Evolutionary conservation across 2,888 invertebrate genomes (phyloP).

Genomic region (Ectropis crepuscularia): DNA sequence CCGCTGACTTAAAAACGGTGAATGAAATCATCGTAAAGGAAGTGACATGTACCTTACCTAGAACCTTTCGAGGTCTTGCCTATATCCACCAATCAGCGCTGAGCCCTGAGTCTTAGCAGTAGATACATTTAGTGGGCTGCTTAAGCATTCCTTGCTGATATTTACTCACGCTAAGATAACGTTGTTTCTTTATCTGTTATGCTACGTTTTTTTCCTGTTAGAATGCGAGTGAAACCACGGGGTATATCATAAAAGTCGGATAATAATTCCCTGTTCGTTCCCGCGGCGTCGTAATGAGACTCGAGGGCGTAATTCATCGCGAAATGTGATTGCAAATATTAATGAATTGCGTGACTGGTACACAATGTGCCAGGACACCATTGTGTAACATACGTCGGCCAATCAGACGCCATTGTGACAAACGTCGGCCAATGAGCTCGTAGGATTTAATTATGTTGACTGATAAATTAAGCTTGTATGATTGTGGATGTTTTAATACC

Average conservation of each 20-base stretch:
- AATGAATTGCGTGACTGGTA: slow-evolving; percentile 51
- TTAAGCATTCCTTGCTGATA: too few species aligned
- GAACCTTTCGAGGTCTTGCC: too few species aligned
- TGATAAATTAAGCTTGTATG: slow-evolving; percentile 2
- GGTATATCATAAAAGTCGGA: too few species aligned
- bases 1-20: too few species aligned
- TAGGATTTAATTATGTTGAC: slow-evolving; percentile 9
- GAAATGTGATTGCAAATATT: slow-evolving; percentile 60
- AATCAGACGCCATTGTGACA: slow-evolving; percentile 19
- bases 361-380: slow-evolving; percentile 24
- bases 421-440: slow-evolving; percentile 16
- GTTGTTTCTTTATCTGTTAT: neutral
- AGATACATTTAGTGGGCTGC: too few species aligned
- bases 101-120: too few species aligned
- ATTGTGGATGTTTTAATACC: slow-evolving; percentile 3
- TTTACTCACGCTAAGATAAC: too few species aligned
- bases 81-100: too few species aligned
- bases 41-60: too few species aligned
- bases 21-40: too few species aligned
- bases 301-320: slow-evolving; percentile 50
- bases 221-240: too few species aligned
- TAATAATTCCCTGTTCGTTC: too few species aligned
- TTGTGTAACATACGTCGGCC: slow-evolving; percentile 12
- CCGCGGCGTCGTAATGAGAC: slow-evolving; percentile 44
- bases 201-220: neutral